Conservation (phyloP, 2,113 vertebrate species). For the Oceanites oceanicus region DNA sequence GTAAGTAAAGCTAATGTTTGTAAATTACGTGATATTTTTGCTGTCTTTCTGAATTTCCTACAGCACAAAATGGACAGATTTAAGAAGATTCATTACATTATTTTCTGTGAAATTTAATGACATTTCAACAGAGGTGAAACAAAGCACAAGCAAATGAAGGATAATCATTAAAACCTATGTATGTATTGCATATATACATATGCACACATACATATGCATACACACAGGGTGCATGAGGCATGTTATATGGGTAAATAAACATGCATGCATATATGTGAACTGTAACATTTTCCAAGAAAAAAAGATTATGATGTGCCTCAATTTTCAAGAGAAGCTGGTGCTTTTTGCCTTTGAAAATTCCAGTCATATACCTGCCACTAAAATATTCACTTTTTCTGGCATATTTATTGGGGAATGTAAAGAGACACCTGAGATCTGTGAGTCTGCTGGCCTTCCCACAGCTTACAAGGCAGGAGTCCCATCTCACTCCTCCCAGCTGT, state of each 20-base stretch:
- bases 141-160: neutral
- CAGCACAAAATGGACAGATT: neutral
- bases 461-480: neutral
- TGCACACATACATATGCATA: too few relatives aligned
- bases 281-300: neutral
- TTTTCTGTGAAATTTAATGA: neutral
- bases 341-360: neutral
- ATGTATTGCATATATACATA: neutral
- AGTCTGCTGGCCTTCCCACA: neutral
- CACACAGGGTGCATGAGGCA: neutral
- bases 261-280: neutral
- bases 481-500: neutral
- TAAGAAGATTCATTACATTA: neutral
- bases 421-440: neutral
- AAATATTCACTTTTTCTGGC: neutral
- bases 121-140: neutral
- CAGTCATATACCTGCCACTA: neutral
- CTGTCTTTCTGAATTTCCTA: neutral
- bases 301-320: neutral
- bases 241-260: neutral
- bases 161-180: neutral
- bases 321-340: neutral
- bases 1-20: neutral
- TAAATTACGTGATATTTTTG: neutral
- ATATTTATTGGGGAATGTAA: rapidly evolving